These are phyloP conservation scores for Mormyrus hasselquistii DNA, from an alignment of 2,797 vertebrate genomes.

Conservation along the genomic window DNA sequence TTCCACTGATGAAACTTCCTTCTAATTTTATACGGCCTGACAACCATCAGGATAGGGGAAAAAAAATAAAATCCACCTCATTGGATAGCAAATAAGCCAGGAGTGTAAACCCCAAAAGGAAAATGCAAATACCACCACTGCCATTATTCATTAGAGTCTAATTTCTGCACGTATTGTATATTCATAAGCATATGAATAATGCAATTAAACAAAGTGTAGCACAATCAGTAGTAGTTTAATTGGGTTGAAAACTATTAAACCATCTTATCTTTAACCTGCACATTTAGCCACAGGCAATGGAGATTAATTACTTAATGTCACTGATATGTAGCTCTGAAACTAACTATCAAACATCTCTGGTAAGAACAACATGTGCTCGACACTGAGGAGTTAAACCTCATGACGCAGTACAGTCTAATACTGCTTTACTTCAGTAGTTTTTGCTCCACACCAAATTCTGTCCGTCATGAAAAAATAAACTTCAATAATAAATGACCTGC, in stretches of 20 bases:
- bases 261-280: neutral
- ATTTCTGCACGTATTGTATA: neutral
- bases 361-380: neutral
- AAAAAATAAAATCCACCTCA: neutral
- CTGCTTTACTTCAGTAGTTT: neutral
- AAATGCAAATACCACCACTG: neutral
- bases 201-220: neutral
- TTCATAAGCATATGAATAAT: neutral
- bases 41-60: neutral
- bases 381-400: neutral
- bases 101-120: neutral
- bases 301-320: neutral
- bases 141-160: neutral
- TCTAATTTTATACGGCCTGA: neutral
- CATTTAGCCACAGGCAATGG: neutral
- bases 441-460: neutral
- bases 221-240: neutral
- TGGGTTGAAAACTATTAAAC: neutral
- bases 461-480: neutral
- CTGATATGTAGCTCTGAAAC: neutral
- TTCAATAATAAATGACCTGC: neutral
- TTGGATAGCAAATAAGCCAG: neutral
- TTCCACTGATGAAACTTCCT: neutral
- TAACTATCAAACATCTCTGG: neutral
- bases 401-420: neutral